phyloP scores from a whole-genome alignment of 2,113 vertebrate species.

The Gopherus evgoodei region DNA sequence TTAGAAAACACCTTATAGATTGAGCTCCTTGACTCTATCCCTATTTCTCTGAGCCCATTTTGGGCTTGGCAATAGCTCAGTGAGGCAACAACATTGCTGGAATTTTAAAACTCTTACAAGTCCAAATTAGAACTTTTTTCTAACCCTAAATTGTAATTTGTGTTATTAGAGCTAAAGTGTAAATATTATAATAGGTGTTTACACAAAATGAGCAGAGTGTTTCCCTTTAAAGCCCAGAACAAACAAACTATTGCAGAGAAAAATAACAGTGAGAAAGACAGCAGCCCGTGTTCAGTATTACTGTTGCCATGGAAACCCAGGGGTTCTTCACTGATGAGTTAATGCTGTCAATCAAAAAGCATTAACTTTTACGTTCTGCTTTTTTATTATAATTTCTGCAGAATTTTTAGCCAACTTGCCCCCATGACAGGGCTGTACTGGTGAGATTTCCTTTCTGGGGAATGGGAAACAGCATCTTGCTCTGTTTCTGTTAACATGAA shows the following conservation, averaged over 20 bases:
- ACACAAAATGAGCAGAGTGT: conserved; percentile 24
- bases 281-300: conserved; percentile 34
- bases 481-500: conserved; percentile 59
- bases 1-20: background rate
- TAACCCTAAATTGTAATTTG: background rate
- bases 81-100: background rate
- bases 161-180: conserved; percentile 52
- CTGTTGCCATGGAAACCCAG: conserved; percentile 63
- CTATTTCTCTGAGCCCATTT: background rate
- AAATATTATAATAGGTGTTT: conserved; percentile 1
- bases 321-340: conserved; percentile 51
- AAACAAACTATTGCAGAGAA: background rate
- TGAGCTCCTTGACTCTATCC: too few species aligned
- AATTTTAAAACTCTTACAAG: rapidly evolving
- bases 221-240: conserved; percentile 26
- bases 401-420: conserved; percentile 51
- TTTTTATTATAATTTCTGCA: conserved; percentile 66
- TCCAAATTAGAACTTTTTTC: rapidly evolving
- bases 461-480: conserved; percentile 30
- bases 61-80: conserved; percentile 16
- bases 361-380: conserved; percentile 71
- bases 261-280: conserved; percentile 15
- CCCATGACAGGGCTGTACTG: background rate
- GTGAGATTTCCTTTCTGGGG: conserved; percentile 20
- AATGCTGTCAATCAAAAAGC: conserved; percentile 71